Percentiles rank a stretch among this genome's conserved stretches.
These are phyloP conservation scores for Busseola fusca DNA, from an alignment of 2,888 invertebrate genomes.

Conservation along the genomic window DNA sequence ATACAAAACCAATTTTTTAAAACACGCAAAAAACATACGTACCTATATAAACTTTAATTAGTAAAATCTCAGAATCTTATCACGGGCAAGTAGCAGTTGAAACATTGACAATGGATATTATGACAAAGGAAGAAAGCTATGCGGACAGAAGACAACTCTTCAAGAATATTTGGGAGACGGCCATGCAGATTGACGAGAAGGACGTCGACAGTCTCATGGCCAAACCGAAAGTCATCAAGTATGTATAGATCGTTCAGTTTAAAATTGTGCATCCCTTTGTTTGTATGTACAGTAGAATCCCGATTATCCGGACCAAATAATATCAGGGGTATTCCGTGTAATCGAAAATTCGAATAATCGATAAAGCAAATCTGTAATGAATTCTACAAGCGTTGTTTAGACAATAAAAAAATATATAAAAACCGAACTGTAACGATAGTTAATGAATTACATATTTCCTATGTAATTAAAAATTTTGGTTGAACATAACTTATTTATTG, in stretches of 20 bases:
- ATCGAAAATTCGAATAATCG: too few species aligned
- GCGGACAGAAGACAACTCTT: slow-evolving; percentile 78
- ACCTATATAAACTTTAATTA: neutral
- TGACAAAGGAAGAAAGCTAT: slow-evolving; percentile 78
- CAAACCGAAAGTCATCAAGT: slow-evolving; percentile 84
- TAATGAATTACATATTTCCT: too few species aligned
- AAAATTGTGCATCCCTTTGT: neutral
- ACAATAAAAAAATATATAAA: neutral
- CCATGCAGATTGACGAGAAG: slow-evolving; percentile 72
- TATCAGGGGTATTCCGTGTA: too few species aligned
- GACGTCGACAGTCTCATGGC: slow-evolving; percentile 67
- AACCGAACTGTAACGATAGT: too few species aligned
- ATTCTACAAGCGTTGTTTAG: too few species aligned
- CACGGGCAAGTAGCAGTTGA: neutral
- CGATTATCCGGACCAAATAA: too few species aligned
- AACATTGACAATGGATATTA: slow-evolving; percentile 59
- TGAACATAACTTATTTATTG: too few species aligned
- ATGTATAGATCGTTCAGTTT: slow-evolving; percentile 28
- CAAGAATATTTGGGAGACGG: slow-evolving; percentile 81
- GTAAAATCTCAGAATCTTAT: neutral
- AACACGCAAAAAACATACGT: neutral
- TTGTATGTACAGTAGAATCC: too few species aligned
- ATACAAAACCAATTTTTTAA: neutral
- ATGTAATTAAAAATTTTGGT: too few species aligned
- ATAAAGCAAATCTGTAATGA: too few species aligned